These are phyloP conservation scores for Catocala sponsa DNA, from an alignment of 2,888 invertebrate species.

Conservation along the genomic window DNA sequence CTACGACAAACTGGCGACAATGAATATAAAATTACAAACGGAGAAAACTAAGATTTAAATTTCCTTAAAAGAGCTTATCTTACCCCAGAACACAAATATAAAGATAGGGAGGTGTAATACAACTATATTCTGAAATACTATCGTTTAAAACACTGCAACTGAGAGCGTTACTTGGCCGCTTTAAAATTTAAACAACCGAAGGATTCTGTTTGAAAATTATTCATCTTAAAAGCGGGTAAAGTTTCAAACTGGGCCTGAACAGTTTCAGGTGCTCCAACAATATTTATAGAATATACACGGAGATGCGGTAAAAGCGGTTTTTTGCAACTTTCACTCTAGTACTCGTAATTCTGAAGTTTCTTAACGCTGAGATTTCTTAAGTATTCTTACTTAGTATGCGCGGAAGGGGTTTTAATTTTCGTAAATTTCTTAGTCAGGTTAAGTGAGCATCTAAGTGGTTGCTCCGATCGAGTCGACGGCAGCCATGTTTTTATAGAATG, in stretches of 20 bases:
- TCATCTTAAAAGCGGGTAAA: constrained; percentile 49
- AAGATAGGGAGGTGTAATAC: neutral
- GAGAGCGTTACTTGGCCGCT: constrained; percentile 25
- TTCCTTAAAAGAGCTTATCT: neutral
- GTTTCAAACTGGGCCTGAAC: constrained; percentile 35
- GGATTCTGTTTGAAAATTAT: constrained; percentile 52
- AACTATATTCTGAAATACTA: constrained; percentile 6
- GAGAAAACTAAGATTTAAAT: neutral
- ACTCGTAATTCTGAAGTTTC: constrained; percentile 23
- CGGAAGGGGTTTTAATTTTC: constrained; percentile 6
- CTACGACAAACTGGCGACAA: no score
- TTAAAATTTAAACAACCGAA: constrained; percentile 51
- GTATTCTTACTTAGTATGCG: constrained; percentile 10
- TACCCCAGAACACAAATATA: neutral
- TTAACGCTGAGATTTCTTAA: constrained; percentile 22
- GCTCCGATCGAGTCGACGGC: constrained; percentile 2
- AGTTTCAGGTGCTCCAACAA: constrained; percentile 44
- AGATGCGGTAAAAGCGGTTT: constrained; percentile 48
- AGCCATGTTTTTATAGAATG: neutral
- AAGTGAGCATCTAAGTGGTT: constrained; percentile 20
- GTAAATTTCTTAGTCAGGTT: constrained; percentile 20
- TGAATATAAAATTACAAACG: no score
- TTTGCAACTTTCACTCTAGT: constrained; percentile 37
- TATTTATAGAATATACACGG: constrained; percentile 54
- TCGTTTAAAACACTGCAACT: constrained; percentile 20